These are phyloP conservation scores for Amphilophus citrinellus DNA, from an alignment of 2,113 vertebrate genomes.

Conservation along the genomic window DNA sequence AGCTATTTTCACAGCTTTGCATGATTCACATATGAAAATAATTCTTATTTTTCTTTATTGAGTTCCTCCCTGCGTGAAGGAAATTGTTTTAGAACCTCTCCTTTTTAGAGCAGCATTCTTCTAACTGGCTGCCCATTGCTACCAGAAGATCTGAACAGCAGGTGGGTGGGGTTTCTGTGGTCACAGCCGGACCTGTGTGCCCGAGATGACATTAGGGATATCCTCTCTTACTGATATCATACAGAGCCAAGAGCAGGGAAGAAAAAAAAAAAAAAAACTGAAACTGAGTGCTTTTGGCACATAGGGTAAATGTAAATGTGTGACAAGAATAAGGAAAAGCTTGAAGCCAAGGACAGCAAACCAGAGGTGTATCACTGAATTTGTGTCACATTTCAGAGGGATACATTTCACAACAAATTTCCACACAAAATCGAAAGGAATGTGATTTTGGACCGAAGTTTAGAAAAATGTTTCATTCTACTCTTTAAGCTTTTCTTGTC, in stretches of 20 bases:
- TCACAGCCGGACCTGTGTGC: background rate
- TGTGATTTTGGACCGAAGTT: conserved; percentile 5
- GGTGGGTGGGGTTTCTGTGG: background rate
- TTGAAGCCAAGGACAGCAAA: background rate
- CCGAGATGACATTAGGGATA: no score
- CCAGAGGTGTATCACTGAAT: background rate
- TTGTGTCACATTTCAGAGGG: background rate
- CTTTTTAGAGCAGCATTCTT: background rate
- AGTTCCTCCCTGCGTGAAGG: background rate
- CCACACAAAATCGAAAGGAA: background rate
- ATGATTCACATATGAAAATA: background rate
- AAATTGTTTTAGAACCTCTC: background rate
- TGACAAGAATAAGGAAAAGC: background rate
- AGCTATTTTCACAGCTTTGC: background rate
- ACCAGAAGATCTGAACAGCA: background rate
- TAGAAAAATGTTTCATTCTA: conserved; percentile 25
- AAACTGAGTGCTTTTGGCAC: background rate
- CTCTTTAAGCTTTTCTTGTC: conserved; percentile 20
- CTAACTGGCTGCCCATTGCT: background rate
- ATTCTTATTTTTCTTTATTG: background rate
- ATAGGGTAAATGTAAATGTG: background rate
- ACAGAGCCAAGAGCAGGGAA: no score
- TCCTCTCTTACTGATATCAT: no score
- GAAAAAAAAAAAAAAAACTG: no score
- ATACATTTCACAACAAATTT: background rate